Percentiles rank a stretch among this genome's conserved stretches.
These are phyloP conservation scores for Myrmecobius fasciatus DNA, from an alignment of 2,113 vertebrate species.

Conservation along the genomic window DNA sequence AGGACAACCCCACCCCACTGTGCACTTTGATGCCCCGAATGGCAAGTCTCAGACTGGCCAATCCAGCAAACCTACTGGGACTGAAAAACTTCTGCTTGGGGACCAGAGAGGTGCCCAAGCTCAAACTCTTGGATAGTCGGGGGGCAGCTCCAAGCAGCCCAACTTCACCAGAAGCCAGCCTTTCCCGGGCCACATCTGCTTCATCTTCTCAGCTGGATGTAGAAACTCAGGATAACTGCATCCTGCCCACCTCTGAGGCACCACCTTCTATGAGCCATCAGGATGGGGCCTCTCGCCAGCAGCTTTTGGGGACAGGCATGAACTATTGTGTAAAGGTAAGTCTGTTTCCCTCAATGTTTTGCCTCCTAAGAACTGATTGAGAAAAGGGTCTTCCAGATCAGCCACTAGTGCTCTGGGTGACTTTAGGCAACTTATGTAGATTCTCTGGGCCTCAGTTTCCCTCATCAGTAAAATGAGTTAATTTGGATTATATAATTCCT, in stretches of 20 bases:
- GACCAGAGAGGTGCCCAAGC: conserved; percentile 81
- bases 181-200: conserved; percentile 78
- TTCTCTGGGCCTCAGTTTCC: neutral
- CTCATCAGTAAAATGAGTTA: neutral
- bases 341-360: conserved; percentile 46
- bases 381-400: neutral
- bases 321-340: conserved; percentile 86
- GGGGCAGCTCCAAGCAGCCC: conserved; percentile 78
- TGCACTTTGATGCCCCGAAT: conserved; percentile 91
- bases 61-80: conserved; percentile 83
- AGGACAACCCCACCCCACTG: conserved; percentile 85
- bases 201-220: conserved; percentile 70
- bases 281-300: conserved; percentile 58
- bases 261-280: conserved; percentile 47
- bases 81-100: conserved; percentile 87
- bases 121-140: conserved; percentile 83
- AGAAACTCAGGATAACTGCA: conserved; percentile 7
- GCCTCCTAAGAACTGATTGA: neutral
- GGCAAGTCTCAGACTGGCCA: conserved; percentile 89
- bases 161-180: conserved; percentile 73
- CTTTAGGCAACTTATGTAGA: neutral
- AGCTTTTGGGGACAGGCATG: conserved; percentile 74
- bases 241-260: conserved; percentile 52
- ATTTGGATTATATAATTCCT: neutral
- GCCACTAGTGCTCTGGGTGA: neutral